These are phyloP conservation scores for Philotrypesis tridentata DNA, from an alignment of 1,140 invertebrate genomes.

Conservation along the genomic window DNA sequence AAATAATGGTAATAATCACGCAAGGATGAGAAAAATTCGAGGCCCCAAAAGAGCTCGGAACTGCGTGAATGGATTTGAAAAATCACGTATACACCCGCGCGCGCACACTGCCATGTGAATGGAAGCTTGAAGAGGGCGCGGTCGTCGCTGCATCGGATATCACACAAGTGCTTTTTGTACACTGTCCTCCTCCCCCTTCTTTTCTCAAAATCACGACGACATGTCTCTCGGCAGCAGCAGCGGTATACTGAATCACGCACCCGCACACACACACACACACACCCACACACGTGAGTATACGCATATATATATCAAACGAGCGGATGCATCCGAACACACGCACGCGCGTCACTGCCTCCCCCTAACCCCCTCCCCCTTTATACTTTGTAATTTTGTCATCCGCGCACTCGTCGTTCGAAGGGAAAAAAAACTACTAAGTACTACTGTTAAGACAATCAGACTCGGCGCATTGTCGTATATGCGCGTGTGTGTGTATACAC, in stretches of 20 bases:
- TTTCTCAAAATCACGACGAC: neutral
- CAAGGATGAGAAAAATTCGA: too few relatives aligned
- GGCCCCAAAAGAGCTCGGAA: neutral
- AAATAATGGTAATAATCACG: too few relatives aligned
- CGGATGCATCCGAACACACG: neutral
- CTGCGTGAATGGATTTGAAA: neutral
- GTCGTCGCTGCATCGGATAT: neutral
- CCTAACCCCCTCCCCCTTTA: neutral
- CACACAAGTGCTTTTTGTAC: neutral
- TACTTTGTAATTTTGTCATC: neutral
- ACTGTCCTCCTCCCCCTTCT: neutral
- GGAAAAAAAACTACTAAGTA: conserved; percentile 51
- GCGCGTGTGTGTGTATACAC: too few relatives aligned
- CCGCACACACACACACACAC: too few relatives aligned
- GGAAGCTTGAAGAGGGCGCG: neutral
- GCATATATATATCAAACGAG: neutral
- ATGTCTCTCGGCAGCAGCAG: neutral
- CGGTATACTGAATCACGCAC: neutral
- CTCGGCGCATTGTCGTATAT: conserved; percentile 65
- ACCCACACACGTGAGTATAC: too few relatives aligned
- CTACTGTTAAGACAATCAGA: conserved; percentile 74
- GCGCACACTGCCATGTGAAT: neutral
- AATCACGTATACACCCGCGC: too few relatives aligned
- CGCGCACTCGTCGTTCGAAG: neutral
- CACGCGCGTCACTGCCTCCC: neutral